Conservation (phyloP, 2,113 vertebrate genomes). For the Paraplagusia blochii region DNA sequence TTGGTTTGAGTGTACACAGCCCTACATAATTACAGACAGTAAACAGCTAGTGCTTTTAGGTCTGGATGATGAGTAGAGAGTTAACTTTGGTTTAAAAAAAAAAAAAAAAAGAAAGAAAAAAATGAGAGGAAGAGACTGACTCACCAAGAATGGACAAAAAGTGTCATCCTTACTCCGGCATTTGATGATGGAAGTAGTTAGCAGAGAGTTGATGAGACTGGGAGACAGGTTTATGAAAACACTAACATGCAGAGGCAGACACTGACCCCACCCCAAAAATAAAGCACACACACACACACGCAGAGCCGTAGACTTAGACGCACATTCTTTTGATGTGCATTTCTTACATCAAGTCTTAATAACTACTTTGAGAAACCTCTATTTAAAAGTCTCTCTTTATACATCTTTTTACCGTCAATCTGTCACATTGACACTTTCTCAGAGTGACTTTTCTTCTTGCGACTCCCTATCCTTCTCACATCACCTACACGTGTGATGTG, state of each 20-base stretch:
- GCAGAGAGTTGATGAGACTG: slow-evolving; percentile 19
- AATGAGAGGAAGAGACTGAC: slow-evolving; percentile 31
- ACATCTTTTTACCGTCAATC: slow-evolving; percentile 35
- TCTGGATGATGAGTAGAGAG: slow-evolving; percentile 59
- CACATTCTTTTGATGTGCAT: slow-evolving; percentile 64
- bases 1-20: slow-evolving; percentile 62
- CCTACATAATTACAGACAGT: slow-evolving; percentile 79
- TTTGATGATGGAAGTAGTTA: slow-evolving; percentile 27
- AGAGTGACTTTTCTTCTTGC: slow-evolving; percentile 48
- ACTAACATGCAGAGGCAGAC: slow-evolving; percentile 38
- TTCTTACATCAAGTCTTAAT: slow-evolving; percentile 62
- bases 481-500: slow-evolving; percentile 10
- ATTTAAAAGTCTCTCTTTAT: slow-evolving; percentile 43
- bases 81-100: slow-evolving; percentile 50
- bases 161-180: slow-evolving; percentile 39
- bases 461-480: slow-evolving; percentile 35
- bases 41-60: slow-evolving; percentile 67
- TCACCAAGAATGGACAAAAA: slow-evolving; percentile 41
- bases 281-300: slow-evolving; percentile 16
- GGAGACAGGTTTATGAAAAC: slow-evolving; percentile 41
- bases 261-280: slow-evolving; percentile 18
- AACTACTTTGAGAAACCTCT: slow-evolving; percentile 55
- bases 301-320: slow-evolving; percentile 16
- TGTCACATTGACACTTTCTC: slow-evolving; percentile 47
- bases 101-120: slow-evolving; percentile 24